phyloP scores from a whole-genome alignment of 2,888 invertebrate species.

The Chalcosyrphus nemorum region DNA sequence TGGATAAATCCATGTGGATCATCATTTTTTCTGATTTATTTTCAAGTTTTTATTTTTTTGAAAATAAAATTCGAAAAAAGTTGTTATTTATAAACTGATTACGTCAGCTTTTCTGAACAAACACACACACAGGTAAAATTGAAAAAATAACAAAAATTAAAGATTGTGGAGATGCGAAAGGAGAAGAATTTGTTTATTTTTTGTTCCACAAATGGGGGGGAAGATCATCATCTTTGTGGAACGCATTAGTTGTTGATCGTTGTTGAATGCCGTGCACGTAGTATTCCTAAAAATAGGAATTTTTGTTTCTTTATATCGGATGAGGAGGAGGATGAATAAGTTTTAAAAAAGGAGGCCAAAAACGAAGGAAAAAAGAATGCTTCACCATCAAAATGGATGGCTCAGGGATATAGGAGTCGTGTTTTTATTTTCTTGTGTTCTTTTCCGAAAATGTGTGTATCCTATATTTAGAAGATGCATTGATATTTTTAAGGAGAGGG shows the following conservation, averaged over 20 bases:
- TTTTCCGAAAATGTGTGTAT: conserved; percentile 46
- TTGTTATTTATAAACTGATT: conserved; percentile 52
- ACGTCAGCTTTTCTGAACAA: conserved; percentile 38
- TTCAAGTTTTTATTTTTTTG: not conserved
- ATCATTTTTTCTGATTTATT: conserved; percentile 49
- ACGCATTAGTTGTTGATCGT: conserved; percentile 54
- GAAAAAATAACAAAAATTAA: not conserved
- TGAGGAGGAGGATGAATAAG: not conserved
- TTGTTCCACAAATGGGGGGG: conserved; percentile 36
- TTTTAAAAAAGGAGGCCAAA: conserved; percentile 46
- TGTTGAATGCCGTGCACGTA: conserved; percentile 54
- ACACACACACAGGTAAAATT: conserved; percentile 30
- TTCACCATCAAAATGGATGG: conserved; percentile 44
- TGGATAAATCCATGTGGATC: conserved; percentile 33
- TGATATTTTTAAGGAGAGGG: conserved; percentile 33
- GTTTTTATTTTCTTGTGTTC: conserved; percentile 21
- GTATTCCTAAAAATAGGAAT: conserved; percentile 65
- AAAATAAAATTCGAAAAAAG: not conserved
- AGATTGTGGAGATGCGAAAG: conserved; percentile 10
- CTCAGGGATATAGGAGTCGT: conserved; percentile 6
- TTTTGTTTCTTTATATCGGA: conserved; percentile 35
- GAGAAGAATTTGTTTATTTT: conserved; percentile 47
- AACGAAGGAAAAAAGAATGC: conserved; percentile 13
- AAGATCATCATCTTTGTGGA: conserved; percentile 40
- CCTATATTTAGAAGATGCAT: conserved; percentile 69